Base-by-base conservation (phyloP, 2,888 invertebrate species). In the Parnassius smintheus region DNA sequence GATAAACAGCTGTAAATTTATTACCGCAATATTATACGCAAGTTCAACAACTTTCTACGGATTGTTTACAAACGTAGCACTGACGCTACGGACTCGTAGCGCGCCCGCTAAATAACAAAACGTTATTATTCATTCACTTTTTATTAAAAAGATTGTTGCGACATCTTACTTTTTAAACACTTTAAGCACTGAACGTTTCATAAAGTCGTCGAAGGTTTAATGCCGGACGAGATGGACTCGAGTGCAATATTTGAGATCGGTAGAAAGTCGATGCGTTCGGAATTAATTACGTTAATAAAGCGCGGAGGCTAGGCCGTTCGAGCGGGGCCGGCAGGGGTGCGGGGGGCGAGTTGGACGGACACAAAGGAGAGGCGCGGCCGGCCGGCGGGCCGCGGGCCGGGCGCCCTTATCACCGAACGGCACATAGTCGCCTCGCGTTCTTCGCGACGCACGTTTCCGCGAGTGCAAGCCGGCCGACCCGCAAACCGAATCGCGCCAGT, bases 341-440 rank as follows among this genome's bases (percentile, higher is more conserved):
- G 78, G 72, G 75, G 76, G 75, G 78, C 75, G 76, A 71, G 76
- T 74, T 77, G 82, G 83, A 92, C 92, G 93, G 93, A 87, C 93
- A 88, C 89, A 91, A 89, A 90, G 89, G 88, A 86, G 88, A 83
- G 86, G 84, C 84, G 85, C 86, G 85, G 88, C 86, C 87, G 83
- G 85, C 79, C 86, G 87, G 82, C 84, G 83, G 80, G 75, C 79
- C 80, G 81, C 83, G 81, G 80, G 83, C 80, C 83, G 85, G 83
- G 82, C 88, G 88, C 88, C 88, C 62, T 62, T 62, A 89, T 88
- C 85, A 83, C 78, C 78, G 82, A 76, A 78, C 80, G 83, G 86
- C 87, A 86, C 81, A 84, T 86, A 82, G 86, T 86, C 88, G 89
- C 82, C 83, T 77, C 83, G 83, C 85, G 90, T 86, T 82, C 74